These are phyloP conservation scores for Anthopleura sola DNA, from an alignment of 64 coral and sea anemone species.

Conservation along the genomic window DNA sequence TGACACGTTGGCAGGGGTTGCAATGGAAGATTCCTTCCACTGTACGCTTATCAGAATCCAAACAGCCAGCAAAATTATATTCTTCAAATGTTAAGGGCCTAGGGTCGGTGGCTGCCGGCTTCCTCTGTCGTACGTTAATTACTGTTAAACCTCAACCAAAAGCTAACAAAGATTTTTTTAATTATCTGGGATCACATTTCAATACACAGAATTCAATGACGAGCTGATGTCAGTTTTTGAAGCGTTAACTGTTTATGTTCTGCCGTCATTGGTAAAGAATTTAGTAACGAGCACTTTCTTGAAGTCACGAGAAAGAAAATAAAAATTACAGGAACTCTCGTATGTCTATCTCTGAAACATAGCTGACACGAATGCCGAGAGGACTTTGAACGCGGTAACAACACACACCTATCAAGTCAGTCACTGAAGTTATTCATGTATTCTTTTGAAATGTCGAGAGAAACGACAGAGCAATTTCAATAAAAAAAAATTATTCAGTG, in stretches of 20 bases:
- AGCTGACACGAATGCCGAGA: neutral
- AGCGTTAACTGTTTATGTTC: conserved; percentile 24
- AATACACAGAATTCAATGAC: conserved; percentile 47
- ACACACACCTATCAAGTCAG: neutral
- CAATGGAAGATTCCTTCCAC: neutral
- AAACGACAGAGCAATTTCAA: neutral
- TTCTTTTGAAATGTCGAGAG: conserved; percentile 2
- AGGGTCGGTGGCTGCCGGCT: conserved; percentile 55
- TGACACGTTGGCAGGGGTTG: neutral
- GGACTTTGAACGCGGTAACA: neutral
- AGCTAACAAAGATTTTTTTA: conserved; percentile 99
- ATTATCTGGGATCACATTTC: conserved; percentile 91
- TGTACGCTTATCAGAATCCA: neutral
- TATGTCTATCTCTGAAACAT: neutral
- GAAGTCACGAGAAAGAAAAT: conserved; percentile 25
- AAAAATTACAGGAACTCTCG: conserved; percentile 1
- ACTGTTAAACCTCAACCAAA: conserved; percentile 87
- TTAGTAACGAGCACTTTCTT: conserved; percentile 14
- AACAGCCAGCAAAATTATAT: neutral
- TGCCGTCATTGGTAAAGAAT: conserved; percentile 28
- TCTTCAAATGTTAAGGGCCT: conserved; percentile 53
- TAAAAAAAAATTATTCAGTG: neutral
- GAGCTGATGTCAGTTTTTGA: conserved; percentile 22
- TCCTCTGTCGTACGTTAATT: conserved; percentile 85
- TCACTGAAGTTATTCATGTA: conserved; percentile 10